These are phyloP conservation scores for Australoheros scitulus DNA, from an alignment of 2,113 vertebrate genomes.

Conservation along the genomic window DNA sequence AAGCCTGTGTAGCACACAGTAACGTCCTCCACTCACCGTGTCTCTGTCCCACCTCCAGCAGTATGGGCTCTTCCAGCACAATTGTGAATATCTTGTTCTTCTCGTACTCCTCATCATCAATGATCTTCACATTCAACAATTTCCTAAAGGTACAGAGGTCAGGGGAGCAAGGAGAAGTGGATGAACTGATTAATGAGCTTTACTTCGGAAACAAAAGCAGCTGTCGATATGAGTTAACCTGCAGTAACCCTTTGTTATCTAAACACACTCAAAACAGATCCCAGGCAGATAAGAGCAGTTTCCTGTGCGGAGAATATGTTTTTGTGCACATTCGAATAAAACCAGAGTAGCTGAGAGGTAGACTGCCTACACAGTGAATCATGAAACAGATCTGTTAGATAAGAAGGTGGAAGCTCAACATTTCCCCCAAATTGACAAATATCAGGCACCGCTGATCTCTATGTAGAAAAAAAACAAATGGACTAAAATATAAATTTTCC, in stretches of 20 bases:
- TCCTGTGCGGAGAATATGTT: not conserved
- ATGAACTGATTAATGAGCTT: not conserved
- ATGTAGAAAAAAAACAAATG: not conserved
- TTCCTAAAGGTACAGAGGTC: slow-evolving; percentile 72
- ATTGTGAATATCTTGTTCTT: slow-evolving; percentile 87
- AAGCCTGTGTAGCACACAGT: not conserved
- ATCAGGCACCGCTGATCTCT: not conserved
- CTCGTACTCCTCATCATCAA: slow-evolving; percentile 88
- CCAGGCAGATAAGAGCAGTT: slow-evolving; percentile 5
- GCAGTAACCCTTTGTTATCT: slow-evolving; percentile 6
- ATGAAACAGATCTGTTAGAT: slow-evolving; percentile 48
- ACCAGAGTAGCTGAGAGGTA: slow-evolving; percentile 29
- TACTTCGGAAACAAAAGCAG: slow-evolving; percentile 1
- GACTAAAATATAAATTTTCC: not conserved
- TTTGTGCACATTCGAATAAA: slow-evolving; percentile 21
- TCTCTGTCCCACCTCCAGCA: slow-evolving; percentile 82
- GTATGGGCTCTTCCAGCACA: slow-evolving; percentile 81
- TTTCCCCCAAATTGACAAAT: slow-evolving; percentile 21
- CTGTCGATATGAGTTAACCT: not conserved
- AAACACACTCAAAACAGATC: slow-evolving; percentile 12
- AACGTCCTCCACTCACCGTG: slow-evolving; percentile 74
- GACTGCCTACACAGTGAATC: slow-evolving; percentile 55
- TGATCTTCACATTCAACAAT: slow-evolving; percentile 85
- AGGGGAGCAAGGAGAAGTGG: not conserved
- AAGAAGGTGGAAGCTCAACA: slow-evolving; percentile 33